Evolutionary conservation across 2,888 invertebrate genomes (phyloP).

Genomic region (Eremobia ochroleuca): DNA sequence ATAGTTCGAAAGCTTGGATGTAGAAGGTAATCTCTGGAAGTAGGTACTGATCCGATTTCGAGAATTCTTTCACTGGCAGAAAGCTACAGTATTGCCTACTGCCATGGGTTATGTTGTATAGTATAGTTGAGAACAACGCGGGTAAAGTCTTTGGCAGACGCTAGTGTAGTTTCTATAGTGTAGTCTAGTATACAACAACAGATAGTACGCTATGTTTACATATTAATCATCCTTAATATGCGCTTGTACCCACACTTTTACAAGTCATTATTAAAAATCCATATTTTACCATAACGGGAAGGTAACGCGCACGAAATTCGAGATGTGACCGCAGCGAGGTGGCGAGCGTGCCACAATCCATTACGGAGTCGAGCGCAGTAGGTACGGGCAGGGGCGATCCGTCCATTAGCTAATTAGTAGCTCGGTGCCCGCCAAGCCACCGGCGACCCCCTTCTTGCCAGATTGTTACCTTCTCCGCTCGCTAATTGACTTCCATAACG

Average conservation of each 20-base stretch:
- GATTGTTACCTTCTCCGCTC: constrained; percentile 86
- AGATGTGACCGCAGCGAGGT: constrained; percentile 77
- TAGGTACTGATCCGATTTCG: not conserved
- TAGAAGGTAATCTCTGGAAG: not conserved
- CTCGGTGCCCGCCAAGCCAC: constrained; percentile 67
- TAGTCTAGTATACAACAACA: not conserved
- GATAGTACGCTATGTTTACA: not conserved
- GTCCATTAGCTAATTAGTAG: constrained; percentile 90
- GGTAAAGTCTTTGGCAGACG: not conserved
- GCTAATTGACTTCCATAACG: constrained; percentile 84
- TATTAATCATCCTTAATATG: constrained; percentile 12
- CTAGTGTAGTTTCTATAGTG: not conserved
- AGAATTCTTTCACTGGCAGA: not conserved
- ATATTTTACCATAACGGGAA: constrained; percentile 54
- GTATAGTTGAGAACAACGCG: not conserved
- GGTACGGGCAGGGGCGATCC: constrained; percentile 69
- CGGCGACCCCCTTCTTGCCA: constrained; percentile 87
- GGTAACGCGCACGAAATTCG: constrained; percentile 74
- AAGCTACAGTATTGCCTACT: not conserved
- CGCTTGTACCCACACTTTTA: constrained; percentile 17
- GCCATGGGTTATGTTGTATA: not conserved
- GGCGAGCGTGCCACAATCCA: constrained; percentile 88
- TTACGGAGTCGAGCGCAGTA: constrained; percentile 73
- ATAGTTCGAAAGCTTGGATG: not conserved
- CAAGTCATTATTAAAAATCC: constrained; percentile 56